Base-by-base conservation (phyloP, 2,888 invertebrate species). In the Cerastoderma edule region DNA sequence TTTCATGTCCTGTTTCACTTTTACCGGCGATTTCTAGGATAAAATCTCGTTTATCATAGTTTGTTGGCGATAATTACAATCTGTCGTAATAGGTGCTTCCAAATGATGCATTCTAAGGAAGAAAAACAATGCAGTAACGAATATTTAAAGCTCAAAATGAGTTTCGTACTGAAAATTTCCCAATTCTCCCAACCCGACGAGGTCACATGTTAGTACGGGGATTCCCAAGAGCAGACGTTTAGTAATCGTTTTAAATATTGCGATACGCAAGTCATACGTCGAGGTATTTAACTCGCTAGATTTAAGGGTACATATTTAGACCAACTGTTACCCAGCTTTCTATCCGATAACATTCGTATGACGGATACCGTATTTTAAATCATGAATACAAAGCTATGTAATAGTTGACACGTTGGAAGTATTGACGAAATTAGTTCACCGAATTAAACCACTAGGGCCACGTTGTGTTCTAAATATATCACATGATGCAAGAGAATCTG, bases 211-310 rank as follows among this genome's bases (percentile, higher is more conserved):
- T 48, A 39, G 28, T 35, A 19, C 10, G 73, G 79, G 73, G 46
- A 66, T 65, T 70, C 67, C 72, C 67, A 63, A 35, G 19, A 24
- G 8, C 10, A 48, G n/a, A 66, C 72, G 72, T 73, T 72, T 56
- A 48, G 76, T 65, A 74, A 76, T 63, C 80, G 76, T 72, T 68
- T 53, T 50, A 33, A 22, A 39, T 54, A 67, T 28, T 39, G 35
- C 67, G 30, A 28, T 33, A 67, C 28, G 39, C 22, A 44, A 22
- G 35, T 39, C 35, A 39, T 19, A 27, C 27, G 27, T 22, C 24
- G 24, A 27, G 30, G 3, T 19, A 27, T 54, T 5, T 54, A n/a
- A n/a, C n/a, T 28, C 28, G 54, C 24, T 24, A 27, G 13, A n/a
- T n/a, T n/a, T n/a, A n/a, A n/a, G n/a, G n/a, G n/a, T n/a, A n/a